Conservation (phyloP, 2,113 vertebrate species). For the Dermatemys mawii region DNA sequence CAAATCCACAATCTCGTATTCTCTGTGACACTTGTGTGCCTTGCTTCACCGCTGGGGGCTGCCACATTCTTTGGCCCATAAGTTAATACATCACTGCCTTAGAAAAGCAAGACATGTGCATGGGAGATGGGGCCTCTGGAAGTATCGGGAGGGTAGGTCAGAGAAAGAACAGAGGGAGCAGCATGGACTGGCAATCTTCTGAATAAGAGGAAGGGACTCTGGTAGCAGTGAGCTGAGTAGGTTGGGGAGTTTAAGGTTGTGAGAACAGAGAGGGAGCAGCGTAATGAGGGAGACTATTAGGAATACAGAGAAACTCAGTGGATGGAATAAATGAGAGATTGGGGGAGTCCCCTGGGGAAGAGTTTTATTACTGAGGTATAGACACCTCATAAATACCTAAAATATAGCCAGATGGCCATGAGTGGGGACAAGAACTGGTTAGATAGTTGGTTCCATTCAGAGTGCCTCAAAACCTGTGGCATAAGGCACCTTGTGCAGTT, state of each 20-base stretch:
- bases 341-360: not conserved
- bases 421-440: not conserved
- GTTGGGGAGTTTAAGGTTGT: not conserved
- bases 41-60: not conserved
- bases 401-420: not conserved
- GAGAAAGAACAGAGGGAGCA: not conserved
- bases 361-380: not conserved
- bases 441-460: not conserved
- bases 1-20: not conserved
- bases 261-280: not conserved
- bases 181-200: not conserved
- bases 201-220: not conserved
- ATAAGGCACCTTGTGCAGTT: not conserved
- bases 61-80: not conserved
- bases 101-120: not conserved
- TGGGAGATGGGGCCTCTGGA: not conserved
- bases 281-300: not conserved
- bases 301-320: not conserved
- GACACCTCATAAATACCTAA: not conserved
- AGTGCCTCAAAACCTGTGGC: not conserved
- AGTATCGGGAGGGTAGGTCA: not conserved
- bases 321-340: not conserved
- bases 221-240: not conserved
- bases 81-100: not conserved
- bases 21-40: not conserved